Conservation (phyloP, 2,797 vertebrate genomes). For the Eulemur mongoz region DNA sequence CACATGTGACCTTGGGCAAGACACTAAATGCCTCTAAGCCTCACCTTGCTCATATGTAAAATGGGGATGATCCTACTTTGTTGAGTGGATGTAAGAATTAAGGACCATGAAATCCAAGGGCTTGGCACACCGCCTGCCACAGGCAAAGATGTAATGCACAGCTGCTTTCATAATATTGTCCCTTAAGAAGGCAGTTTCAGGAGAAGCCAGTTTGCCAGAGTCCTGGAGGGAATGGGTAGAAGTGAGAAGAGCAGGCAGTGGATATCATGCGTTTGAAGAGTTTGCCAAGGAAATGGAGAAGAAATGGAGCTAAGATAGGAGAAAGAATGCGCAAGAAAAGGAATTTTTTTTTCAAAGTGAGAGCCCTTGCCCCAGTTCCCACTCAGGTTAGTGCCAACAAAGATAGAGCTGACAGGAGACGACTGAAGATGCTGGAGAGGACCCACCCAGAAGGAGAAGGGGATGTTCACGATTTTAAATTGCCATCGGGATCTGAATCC, state of each 20-base stretch:
- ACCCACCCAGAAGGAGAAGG: not conserved
- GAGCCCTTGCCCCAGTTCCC: not conserved
- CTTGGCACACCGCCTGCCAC: not conserved
- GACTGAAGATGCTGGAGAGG: not conserved
- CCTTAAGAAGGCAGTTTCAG: not conserved
- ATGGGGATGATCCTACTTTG: not conserved
- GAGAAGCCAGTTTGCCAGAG: not conserved
- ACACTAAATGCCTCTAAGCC: not conserved
- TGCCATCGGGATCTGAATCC: conserved; percentile 19
- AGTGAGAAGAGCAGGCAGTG: not conserved
- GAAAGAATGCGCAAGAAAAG: not conserved
- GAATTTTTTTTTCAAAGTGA: not conserved
- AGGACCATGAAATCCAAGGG: not conserved
- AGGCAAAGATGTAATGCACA: not conserved
- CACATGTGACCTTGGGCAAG: not conserved
- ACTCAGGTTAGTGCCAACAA: not conserved
- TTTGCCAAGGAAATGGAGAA: not conserved
- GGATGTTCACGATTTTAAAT: not conserved
- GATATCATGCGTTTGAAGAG: not conserved
- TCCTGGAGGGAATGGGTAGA: not conserved
- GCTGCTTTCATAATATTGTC: not conserved
- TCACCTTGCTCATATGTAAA: not conserved
- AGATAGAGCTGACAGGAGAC: not conserved
- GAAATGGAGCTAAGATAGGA: not conserved
- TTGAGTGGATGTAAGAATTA: not conserved